These are phyloP conservation scores for Cichladusa arquata DNA, from an alignment of 2,113 vertebrate genomes.

Conservation along the genomic window DNA sequence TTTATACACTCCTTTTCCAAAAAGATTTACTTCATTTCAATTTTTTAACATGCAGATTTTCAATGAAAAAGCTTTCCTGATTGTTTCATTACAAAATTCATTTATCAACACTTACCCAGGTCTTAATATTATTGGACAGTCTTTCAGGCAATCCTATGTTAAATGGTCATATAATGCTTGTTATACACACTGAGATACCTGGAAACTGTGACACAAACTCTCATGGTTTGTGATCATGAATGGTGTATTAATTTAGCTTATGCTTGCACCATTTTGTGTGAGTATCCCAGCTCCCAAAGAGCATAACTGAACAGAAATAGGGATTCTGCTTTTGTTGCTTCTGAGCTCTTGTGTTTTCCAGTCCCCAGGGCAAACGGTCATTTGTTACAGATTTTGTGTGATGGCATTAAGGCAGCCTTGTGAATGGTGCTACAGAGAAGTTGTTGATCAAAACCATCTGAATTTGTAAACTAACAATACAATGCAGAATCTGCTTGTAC, in stretches of 20 bases:
- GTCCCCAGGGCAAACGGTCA: not conserved
- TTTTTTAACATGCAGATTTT: not conserved
- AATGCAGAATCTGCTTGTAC: not conserved
- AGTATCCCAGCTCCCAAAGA: not conserved
- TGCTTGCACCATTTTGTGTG: not conserved
- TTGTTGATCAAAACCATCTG: not conserved
- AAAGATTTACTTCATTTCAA: not conserved
- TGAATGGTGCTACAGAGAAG: not conserved
- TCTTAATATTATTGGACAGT: not conserved
- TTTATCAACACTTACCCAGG: not conserved
- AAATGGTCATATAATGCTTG: not conserved
- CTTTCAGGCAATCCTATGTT: not conserved
- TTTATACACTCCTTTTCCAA: not conserved
- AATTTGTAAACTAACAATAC: not conserved
- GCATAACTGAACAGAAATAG: not conserved
- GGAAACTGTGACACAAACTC: not conserved
- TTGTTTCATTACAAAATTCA: not conserved
- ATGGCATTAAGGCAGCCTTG: not conserved
- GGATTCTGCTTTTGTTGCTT: conserved; percentile 3
- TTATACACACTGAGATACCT: not conserved
- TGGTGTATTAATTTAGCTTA: not conserved
- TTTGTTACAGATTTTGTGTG: not conserved
- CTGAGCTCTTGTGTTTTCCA: not conserved
- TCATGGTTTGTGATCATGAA: not conserved
- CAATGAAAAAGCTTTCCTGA: not conserved